These are phyloP conservation scores for Notodonta dromedarius DNA, from an alignment of 2,888 invertebrate genomes.

Conservation along the genomic window DNA sequence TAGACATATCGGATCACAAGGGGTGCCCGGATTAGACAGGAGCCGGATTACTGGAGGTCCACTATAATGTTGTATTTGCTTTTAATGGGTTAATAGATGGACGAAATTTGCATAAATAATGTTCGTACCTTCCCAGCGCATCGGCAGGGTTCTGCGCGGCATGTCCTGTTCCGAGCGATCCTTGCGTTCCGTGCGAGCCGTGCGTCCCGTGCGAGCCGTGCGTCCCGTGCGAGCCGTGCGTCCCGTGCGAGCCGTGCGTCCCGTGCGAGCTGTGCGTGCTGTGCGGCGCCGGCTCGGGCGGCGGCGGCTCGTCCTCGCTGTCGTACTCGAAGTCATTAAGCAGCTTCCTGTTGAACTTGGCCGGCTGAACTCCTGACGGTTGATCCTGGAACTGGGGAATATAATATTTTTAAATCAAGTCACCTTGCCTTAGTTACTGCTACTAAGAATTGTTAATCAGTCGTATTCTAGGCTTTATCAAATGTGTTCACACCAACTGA, in stretches of 20 bases:
- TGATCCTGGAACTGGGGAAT: conserved; percentile 69
- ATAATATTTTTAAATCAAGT: not conserved
- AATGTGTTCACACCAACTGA: no score
- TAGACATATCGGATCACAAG: no score
- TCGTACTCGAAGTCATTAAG: conserved; percentile 94
- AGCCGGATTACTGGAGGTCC: no score
- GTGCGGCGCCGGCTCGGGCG: conserved; percentile 53
- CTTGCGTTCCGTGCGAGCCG: conserved; percentile 58
- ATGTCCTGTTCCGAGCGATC: conserved; percentile 54
- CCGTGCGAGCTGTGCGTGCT: conserved; percentile 38
- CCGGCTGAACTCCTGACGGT: conserved; percentile 56
- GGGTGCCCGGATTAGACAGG: no score
- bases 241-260: conserved; percentile 20
- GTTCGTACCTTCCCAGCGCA: conserved; percentile 31
- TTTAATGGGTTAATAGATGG: no score
- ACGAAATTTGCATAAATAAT: no score
- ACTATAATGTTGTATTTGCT: no score
- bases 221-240: conserved; percentile 48
- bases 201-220: conserved; percentile 64
- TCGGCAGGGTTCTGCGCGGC: conserved; percentile 27
- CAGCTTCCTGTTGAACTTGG: conserved; percentile 92
- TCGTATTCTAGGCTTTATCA: no score
- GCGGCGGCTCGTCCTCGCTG: conserved; percentile 92
- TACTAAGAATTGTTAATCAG: no score
- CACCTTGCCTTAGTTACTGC: no score